Conservation (phyloP, 2,888 invertebrate genomes). For the Thymelicus sylvestris region DNA sequence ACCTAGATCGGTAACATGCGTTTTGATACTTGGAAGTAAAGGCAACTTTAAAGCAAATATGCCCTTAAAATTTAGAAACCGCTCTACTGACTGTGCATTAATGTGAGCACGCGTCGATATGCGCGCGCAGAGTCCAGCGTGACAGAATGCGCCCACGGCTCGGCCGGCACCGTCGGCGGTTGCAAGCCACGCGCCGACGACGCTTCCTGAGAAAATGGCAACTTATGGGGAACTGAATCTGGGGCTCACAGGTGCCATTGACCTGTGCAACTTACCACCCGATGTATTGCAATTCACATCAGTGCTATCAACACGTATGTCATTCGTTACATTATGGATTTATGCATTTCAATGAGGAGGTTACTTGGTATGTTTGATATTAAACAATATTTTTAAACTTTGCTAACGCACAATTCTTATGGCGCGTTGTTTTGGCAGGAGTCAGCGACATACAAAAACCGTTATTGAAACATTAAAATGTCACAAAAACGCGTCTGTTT, state of each 20-base stretch:
- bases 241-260: slow-evolving; percentile 77
- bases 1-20: slow-evolving; percentile 15
- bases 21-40: slow-evolving; percentile 3
- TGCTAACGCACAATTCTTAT: no score
- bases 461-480: slow-evolving; percentile 75
- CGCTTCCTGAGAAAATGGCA: slow-evolving; percentile 83
- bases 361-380: neutral
- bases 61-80: slow-evolving; percentile 47
- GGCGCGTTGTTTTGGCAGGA: slow-evolving; percentile 10
- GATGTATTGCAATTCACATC: slow-evolving; percentile 71
- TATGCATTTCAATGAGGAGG: slow-evolving; percentile 45
- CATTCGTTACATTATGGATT: slow-evolving; percentile 54
- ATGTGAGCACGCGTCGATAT: slow-evolving; percentile 76
- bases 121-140: slow-evolving; percentile 75
- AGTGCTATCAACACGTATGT: slow-evolving; percentile 42
- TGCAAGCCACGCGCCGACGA: slow-evolving; percentile 53
- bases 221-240: slow-evolving; percentile 82
- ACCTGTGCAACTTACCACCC: slow-evolving; percentile 71
- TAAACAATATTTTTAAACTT: no score
- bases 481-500: slow-evolving; percentile 67
- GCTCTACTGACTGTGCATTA: slow-evolving; percentile 71
- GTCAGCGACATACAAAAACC: slow-evolving; percentile 55
- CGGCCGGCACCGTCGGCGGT: slow-evolving; percentile 46
- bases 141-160: slow-evolving; percentile 74
- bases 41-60: slow-evolving; percentile 11